phyloP scores from a whole-genome alignment of 2,888 invertebrate genomes.

The Norana najaformis region DNA sequence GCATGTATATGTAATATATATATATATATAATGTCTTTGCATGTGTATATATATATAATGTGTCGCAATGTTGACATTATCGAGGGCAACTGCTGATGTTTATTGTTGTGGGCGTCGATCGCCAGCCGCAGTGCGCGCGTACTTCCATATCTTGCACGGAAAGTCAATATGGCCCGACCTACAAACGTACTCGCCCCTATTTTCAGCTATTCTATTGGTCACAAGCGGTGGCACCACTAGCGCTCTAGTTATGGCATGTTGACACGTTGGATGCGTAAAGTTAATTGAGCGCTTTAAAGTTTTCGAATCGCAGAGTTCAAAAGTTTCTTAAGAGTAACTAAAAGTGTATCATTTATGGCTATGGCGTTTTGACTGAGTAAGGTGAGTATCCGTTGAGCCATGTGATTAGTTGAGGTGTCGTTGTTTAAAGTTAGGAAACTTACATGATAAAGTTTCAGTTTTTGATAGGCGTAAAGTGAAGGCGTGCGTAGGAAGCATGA shows the following conservation, averaged over 20 bases:
- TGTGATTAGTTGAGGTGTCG: background rate
- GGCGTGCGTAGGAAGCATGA: background rate
- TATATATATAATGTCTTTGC: too few species aligned
- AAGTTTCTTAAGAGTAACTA: background rate
- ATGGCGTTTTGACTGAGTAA: background rate
- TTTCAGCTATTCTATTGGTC: background rate
- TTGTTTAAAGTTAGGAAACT: too few species aligned
- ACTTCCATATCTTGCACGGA: background rate
- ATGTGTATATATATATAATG: too few species aligned
- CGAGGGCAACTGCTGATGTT: background rate
- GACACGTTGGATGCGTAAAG: background rate
- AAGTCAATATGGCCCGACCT: background rate
- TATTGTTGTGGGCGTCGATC: background rate
- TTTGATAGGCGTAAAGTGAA: background rate
- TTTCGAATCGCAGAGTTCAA: background rate
- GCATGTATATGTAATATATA: too few species aligned
- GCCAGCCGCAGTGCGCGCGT: background rate
- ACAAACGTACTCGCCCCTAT: background rate
- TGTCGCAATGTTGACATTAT: background rate
- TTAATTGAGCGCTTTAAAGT: background rate
- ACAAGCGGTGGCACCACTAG: background rate
- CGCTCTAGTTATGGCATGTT: slow-evolving; percentile 13
- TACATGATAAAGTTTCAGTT: background rate
- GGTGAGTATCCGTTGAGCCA: background rate
- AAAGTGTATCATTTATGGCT: background rate